Evolutionary conservation across 2,797 vertebrate species (phyloP).

Genomic region (Aquila chrysaetos): DNA sequence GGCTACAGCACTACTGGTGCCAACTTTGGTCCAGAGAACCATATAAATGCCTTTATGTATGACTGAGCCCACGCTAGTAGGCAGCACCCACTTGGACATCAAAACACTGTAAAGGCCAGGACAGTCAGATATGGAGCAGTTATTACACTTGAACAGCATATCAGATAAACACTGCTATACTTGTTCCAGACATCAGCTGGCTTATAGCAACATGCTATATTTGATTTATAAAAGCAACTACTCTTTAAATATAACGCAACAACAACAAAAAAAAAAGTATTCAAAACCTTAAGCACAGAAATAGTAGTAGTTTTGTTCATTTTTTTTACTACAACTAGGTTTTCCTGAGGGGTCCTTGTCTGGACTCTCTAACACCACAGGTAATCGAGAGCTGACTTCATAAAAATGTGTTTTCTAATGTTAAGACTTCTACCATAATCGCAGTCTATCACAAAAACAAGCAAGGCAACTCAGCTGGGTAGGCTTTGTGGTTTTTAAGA

Average conservation of each 20-base stretch:
- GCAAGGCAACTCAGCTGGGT: not conserved
- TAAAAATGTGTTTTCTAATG: not conserved
- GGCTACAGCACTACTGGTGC: not conserved
- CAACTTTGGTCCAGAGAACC: not conserved
- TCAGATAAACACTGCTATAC: not conserved
- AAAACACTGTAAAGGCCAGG: not conserved
- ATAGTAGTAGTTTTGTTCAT: not conserved
- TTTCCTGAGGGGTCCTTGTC: not conserved
- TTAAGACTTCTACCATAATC: not conserved
- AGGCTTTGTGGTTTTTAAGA: not conserved
- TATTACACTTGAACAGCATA: not conserved
- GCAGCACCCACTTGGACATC: accelerated
- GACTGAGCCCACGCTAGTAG: not conserved
- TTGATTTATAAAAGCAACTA: not conserved
- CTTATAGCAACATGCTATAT: not conserved
- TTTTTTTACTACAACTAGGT: not conserved
- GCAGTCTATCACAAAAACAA: not conserved
- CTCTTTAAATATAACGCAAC: not conserved
- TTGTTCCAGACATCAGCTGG: not conserved
- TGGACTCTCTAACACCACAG: not conserved
- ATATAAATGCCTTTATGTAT: not conserved
- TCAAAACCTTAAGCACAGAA: not conserved
- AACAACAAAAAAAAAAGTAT: not conserved
- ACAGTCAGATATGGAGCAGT: not conserved
- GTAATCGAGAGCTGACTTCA: not conserved